These are phyloP conservation scores for Rhagonycha lutea DNA, from an alignment of 2,888 invertebrate genomes.

Conservation along the genomic window DNA sequence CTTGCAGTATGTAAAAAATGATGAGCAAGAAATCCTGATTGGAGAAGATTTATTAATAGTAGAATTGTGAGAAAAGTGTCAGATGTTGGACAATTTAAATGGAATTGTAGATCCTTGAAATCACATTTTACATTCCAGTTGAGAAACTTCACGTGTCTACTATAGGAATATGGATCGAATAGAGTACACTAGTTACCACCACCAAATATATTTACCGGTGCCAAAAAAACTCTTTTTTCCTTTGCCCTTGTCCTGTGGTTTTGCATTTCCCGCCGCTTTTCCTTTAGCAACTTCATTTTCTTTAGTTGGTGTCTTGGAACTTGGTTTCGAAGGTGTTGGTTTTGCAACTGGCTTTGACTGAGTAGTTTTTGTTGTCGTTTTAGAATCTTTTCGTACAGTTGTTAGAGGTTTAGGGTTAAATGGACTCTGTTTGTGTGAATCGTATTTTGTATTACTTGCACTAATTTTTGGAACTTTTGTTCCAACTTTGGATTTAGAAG, in stretches of 20 bases:
- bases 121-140: conserved; percentile 39
- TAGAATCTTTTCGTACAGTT: conserved; percentile 25
- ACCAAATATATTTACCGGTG: conserved; percentile 82
- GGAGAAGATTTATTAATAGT: conserved; percentile 32
- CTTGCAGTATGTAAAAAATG: background rate
- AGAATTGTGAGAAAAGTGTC: conserved; percentile 34
- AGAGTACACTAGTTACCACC: conserved; percentile 64
- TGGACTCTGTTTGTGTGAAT: conserved; percentile 26
- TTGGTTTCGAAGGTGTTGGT: conserved; percentile 34
- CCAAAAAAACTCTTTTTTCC: conserved; percentile 84
- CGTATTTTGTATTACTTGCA: conserved; percentile 42
- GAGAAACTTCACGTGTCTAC: conserved; percentile 48
- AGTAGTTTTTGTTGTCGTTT: conserved; percentile 10
- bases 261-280: conserved; percentile 55
- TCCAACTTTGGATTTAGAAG: conserved; percentile 73
- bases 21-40: background rate
- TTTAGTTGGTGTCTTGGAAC: conserved; percentile 2
- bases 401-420: conserved; percentile 47
- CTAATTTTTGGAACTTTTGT: conserved; percentile 41
- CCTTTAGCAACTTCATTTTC: conserved; percentile 42
- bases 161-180: conserved; percentile 43
- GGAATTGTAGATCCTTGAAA: conserved; percentile 34
- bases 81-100: conserved; percentile 24
- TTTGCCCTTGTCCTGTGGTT: conserved; percentile 59
- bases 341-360: conserved; percentile 43